A percentile compares a stretch with the other conserved stretches of the same genome.
phyloP scores from a whole-genome alignment of 35 echinoderm and acorn worm species.

The Hemicentrotus pulcherrimus region DNA sequence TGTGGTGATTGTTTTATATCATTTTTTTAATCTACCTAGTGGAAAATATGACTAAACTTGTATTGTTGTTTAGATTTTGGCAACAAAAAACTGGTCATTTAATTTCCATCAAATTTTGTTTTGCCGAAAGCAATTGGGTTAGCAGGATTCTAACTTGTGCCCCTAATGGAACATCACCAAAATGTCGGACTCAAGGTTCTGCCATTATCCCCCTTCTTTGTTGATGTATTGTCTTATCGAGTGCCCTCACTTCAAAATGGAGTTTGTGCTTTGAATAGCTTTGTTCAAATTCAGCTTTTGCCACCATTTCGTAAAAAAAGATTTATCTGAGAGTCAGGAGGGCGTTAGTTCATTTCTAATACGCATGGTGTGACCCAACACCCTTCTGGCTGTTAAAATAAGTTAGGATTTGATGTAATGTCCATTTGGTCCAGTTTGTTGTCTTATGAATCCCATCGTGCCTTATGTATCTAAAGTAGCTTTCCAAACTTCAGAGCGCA shows the following conservation, averaged over 20 bases:
- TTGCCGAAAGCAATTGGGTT: background rate
- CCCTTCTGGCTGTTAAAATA: background rate
- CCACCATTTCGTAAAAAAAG: background rate
- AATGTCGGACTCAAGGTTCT: background rate
- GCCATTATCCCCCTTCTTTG: background rate
- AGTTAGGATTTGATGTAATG: background rate
- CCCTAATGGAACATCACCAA: background rate
- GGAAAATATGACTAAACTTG: background rate
- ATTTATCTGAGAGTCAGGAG: background rate
- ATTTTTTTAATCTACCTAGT: conserved; percentile 1
- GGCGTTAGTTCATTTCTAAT: background rate
- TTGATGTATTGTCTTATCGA: no score
- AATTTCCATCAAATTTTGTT: background rate
- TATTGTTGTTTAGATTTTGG: background rate
- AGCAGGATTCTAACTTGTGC: background rate
- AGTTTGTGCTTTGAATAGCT: background rate
- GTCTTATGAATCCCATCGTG: background rate
- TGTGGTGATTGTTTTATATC: background rate
- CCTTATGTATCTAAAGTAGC: background rate
- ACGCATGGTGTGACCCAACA: background rate
- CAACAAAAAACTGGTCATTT: background rate
- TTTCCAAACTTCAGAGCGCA: background rate
- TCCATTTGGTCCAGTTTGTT: background rate
- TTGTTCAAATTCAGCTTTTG: background rate
- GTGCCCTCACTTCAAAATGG: no score